Evolutionary conservation across 2,888 invertebrate species (phyloP).

Genomic region (Nemurella pictetii): DNA sequence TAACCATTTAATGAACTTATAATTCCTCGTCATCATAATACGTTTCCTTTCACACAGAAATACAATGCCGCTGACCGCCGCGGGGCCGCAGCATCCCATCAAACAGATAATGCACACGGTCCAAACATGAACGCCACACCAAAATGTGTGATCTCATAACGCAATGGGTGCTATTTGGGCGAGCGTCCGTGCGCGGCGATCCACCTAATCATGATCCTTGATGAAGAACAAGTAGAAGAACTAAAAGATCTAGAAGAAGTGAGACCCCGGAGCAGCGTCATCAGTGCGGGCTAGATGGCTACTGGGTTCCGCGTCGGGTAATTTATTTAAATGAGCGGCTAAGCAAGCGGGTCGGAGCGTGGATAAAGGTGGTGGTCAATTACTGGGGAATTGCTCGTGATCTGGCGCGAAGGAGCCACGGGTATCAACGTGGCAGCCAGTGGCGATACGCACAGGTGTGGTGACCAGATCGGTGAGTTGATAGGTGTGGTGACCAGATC

Average conservation of each 20-base stretch:
- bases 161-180: neutral
- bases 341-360: neutral
- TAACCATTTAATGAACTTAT: neutral
- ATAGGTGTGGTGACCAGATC: too few relatives aligned
- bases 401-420: neutral
- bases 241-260: too few relatives aligned
- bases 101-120: neutral
- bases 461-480: too few relatives aligned
- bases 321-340: slow-evolving; percentile 1
- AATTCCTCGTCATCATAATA: neutral
- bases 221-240: too few relatives aligned
- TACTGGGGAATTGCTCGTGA: neutral
- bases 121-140: too few relatives aligned
- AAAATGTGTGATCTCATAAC: neutral
- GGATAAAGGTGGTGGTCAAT: neutral
- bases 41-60: neutral
- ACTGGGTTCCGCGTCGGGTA: neutral
- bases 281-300: neutral
- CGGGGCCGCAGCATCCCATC: neutral
- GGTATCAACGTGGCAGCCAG: neutral
- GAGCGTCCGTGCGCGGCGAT: neutral
- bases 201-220: neutral
- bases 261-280: neutral
- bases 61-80: neutral
- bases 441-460: neutral